Evolutionary conservation across 2,113 vertebrate species (phyloP), one percentile per base, ranked within the genome.

Genomic region (Perca schrenkii): DNA sequence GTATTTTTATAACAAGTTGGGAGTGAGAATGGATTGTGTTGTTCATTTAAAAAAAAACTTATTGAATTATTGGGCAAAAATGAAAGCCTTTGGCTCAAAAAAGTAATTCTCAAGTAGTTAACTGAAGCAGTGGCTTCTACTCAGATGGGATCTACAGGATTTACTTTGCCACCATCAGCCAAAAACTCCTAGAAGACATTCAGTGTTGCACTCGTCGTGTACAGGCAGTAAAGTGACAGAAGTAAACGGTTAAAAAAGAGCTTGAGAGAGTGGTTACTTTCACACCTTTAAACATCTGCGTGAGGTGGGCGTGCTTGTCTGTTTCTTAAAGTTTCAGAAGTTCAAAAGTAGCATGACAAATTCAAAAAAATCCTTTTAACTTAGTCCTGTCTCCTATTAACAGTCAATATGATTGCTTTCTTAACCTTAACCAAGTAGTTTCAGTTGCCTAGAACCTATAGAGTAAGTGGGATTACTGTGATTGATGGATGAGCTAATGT

Each of bases 401-500:
- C 54, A 57, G n/a, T 57, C 22, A 25, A 15, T 15, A 28, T 58
- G 40, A 43, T 43, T 11, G 40, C 10, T 58, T 58, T 28, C 11
- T 25, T 1, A 6, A 2, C n/a, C 12, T 13, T 22, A 57, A 31
- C 70, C 36, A 61, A 50, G 4, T 13, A 1, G 21, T 22, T 47
- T 4, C 19, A 50, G 6, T 21, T 49, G 43, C 25, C 2, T n/a
- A n/a, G 2, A 50, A 52, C 25, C 12, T 36, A n/a, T 11, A 11
- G 36, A 40, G 36, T 40, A 43, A 11, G 15, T 19, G 52, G n/a
- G 28, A n/a, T 56, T 14, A 34, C 31, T 0, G 15, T 52, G 47
- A 70, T n/a, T 54, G n/a, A 54, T 58, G 52, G 74, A 76, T 22
- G 8, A 31, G 46, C 63, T 47, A 47, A 16, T 28, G 46, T 28